Conservation (phyloP, 2,888 invertebrate species). For the Nemoura dubitans region DNA sequence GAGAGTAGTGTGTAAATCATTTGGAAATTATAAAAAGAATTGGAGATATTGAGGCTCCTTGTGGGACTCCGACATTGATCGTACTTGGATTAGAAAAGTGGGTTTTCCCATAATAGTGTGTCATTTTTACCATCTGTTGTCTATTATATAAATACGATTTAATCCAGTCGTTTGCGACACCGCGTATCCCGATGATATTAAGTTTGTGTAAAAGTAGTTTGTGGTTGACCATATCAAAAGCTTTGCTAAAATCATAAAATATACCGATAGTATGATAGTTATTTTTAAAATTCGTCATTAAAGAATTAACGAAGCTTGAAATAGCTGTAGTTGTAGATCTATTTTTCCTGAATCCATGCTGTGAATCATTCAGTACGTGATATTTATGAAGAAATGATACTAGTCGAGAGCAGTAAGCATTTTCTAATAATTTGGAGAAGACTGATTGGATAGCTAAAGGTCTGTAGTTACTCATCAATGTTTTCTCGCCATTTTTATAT, state of each 20-base stretch:
- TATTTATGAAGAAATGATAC: no score
- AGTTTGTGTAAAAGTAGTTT: not conserved
- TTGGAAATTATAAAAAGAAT: no score
- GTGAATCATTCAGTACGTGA: no score
- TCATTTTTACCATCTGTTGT: no score
- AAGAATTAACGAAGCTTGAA: slow-evolving; percentile 8
- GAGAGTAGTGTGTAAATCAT: no score
- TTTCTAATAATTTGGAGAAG: not conserved
- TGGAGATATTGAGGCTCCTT: no score
- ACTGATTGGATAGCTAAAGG: not conserved
- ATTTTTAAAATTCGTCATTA: not conserved
- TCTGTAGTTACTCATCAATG: not conserved
- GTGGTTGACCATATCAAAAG: not conserved
- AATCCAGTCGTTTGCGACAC: not conserved
- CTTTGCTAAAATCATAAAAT: not conserved
- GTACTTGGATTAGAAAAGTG: no score
- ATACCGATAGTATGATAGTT: not conserved
- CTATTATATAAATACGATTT: not conserved
- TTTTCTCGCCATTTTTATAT: not conserved
- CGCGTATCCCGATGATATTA: not conserved
- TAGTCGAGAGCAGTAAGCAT: no score
- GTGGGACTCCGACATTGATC: no score
- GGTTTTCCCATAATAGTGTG: no score
- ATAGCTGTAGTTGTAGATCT: not conserved
- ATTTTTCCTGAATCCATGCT: no score